phyloP scores from a whole-genome alignment of 2,888 invertebrate species.

The Argyresthia goedartella region DNA sequence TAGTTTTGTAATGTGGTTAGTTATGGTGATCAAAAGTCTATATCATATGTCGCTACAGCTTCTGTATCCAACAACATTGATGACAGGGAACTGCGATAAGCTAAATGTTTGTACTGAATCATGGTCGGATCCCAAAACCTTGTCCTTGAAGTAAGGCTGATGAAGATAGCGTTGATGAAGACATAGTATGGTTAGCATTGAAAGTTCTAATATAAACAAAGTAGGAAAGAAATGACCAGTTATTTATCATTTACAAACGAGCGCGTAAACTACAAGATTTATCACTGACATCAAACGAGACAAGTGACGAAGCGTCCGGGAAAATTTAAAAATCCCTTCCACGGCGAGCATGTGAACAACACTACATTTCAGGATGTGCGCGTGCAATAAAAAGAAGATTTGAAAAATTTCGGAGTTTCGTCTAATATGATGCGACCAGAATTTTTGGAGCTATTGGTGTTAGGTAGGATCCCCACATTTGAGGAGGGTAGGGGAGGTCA shows the following conservation, averaged over 20 bases:
- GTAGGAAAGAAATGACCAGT: not conserved
- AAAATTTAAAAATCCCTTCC: slow-evolving; percentile 10
- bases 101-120: too few species aligned
- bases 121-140: not conserved
- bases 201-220: not conserved
- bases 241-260: slow-evolving; percentile 5
- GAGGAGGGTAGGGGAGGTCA: slow-evolving; percentile 18
- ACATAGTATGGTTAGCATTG: not conserved
- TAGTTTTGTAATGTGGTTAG: slow-evolving; percentile 58
- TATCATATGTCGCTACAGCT: slow-evolving; percentile 28
- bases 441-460: slow-evolving; percentile 19
- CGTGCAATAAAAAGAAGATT: slow-evolving; percentile 46
- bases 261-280: slow-evolving; percentile 9
- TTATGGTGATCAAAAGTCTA: slow-evolving; percentile 65
- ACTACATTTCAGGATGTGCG: slow-evolving; percentile 39
- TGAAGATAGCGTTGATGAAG: not conserved
- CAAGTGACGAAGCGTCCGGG: slow-evolving; percentile 10
- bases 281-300: slow-evolving; percentile 11
- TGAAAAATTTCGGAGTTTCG: slow-evolving; percentile 44
- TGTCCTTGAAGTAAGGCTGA: too few species aligned
- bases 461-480: slow-evolving; percentile 6
- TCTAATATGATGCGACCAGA: slow-evolving; percentile 23
- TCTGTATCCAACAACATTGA: not conserved
- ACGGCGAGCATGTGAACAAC: slow-evolving; percentile 17
- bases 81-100: too few species aligned